Conservation (phyloP, 2,797 vertebrate genomes). For the Pseudomugil tenellus region DNA sequence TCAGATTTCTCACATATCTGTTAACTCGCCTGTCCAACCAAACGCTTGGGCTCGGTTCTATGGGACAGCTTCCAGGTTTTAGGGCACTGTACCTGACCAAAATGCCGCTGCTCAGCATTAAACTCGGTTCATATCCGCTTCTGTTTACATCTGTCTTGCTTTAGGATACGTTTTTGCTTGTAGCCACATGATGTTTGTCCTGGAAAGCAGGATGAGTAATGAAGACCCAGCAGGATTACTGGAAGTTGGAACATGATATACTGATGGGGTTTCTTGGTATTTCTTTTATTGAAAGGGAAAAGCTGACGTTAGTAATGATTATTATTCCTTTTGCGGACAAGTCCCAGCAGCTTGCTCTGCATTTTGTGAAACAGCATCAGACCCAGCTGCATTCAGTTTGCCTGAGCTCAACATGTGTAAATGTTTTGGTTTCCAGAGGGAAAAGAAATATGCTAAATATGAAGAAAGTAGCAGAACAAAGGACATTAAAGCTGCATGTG, state of each 20-base stretch:
- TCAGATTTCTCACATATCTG: constrained; percentile 54
- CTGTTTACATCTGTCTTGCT: constrained; percentile 41
- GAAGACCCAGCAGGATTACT: constrained; percentile 13
- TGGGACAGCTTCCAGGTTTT: constrained; percentile 25
- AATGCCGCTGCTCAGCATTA: constrained; percentile 3
- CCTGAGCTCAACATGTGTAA: not conserved
- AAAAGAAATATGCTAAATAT: constrained; percentile 60
- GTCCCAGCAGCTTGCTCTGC: constrained; percentile 5
- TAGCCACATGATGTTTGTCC: constrained; percentile 32
- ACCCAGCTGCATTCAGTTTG: not conserved
- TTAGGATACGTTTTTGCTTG: constrained; percentile 21
- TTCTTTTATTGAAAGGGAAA: constrained; percentile 13
- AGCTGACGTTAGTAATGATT: constrained; percentile 9
- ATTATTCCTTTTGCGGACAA: not conserved
- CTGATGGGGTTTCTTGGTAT: constrained; percentile 10
- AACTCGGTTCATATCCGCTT: not conserved
- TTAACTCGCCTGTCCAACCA: constrained; percentile 31
- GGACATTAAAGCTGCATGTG: constrained; percentile 11
- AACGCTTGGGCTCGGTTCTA: not conserved
- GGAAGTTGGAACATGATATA: constrained; percentile 39
- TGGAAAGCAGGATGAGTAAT: constrained; percentile 14
- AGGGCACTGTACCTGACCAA: constrained; percentile 37
- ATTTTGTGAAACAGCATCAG: not conserved
- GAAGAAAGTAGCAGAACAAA: constrained; percentile 36
- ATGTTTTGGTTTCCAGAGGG: too few species aligned